A percentile compares a stretch with the other conserved stretches of the same genome.
phyloP scores from a whole-genome alignment of 1,140 invertebrate species.

The Drosophila willistoni region DNA sequence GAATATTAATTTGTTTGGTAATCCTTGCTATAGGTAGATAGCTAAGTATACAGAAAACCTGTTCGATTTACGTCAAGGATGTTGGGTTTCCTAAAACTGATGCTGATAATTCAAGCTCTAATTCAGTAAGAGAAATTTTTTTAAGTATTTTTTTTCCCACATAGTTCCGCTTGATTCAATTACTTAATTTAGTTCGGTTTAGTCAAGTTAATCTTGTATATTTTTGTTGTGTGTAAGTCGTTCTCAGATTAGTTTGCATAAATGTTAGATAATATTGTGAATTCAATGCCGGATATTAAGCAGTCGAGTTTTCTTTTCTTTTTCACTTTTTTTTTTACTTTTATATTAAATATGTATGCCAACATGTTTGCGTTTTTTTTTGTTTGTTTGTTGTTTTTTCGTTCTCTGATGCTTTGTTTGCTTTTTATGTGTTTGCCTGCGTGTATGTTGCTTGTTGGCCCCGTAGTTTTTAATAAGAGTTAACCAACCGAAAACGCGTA shows the following conservation, averaged over 20 bases:
- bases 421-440: slow-evolving; percentile 1
- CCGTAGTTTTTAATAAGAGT: slow-evolving; percentile 10
- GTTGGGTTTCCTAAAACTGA: too few relatives aligned
- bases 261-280: neutral
- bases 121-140: too few relatives aligned
- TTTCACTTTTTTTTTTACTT: neutral
- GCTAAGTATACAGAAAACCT: too few relatives aligned
- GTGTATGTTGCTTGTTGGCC: slow-evolving; percentile 10
- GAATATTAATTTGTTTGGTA: too few relatives aligned
- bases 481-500: slow-evolving; percentile 12
- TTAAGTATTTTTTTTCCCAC: too few relatives aligned
- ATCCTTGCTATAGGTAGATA: too few relatives aligned
- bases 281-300: slow-evolving; percentile 6
- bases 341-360: neutral
- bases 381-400: neutral
- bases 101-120: too few relatives aligned
- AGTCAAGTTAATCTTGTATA: neutral
- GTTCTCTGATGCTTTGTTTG: neutral
- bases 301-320: neutral
- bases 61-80: too few relatives aligned
- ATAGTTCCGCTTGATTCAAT: neutral
- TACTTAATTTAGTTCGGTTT: neutral
- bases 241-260: neutral
- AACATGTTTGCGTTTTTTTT: slow-evolving; percentile 2
- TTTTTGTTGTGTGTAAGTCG: neutral